These are phyloP conservation scores for Oreochromis spilurus DNA, from an alignment of 2,113 vertebrate species.

Conservation along the genomic window DNA sequence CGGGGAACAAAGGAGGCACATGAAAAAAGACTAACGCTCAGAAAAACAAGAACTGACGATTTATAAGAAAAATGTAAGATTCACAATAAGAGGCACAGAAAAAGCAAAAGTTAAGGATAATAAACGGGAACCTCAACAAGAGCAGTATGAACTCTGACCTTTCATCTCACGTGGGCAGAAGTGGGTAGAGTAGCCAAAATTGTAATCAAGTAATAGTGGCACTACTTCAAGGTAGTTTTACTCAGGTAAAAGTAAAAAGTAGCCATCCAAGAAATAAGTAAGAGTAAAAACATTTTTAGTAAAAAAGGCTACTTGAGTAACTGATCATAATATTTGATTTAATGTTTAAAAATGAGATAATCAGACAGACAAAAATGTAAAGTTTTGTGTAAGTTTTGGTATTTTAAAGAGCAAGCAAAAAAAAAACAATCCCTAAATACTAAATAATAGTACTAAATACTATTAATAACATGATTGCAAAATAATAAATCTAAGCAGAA, in stretches of 20 bases:
- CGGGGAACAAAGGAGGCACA: background rate
- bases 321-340: background rate
- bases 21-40: background rate
- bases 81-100: background rate
- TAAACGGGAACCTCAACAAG: background rate
- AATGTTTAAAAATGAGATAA: background rate
- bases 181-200: background rate
- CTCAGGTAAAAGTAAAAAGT: background rate
- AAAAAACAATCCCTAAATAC: no score
- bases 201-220: background rate
- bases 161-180: fast-evolving
- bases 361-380: background rate
- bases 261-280: background rate
- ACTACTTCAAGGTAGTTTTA: background rate
- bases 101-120: background rate
- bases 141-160: background rate
- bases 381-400: fast-evolving
- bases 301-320: background rate
- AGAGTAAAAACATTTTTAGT: background rate
- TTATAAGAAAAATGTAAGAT: background rate
- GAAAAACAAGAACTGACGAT: background rate
- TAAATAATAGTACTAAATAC: background rate
- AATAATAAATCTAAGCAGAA: background rate
- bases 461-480: background rate
- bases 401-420: background rate